Evolutionary conservation across 1,140 invertebrate genomes (phyloP), one percentile per base, ranked within the genome.

Genomic region (Papilio machaon): DNA sequence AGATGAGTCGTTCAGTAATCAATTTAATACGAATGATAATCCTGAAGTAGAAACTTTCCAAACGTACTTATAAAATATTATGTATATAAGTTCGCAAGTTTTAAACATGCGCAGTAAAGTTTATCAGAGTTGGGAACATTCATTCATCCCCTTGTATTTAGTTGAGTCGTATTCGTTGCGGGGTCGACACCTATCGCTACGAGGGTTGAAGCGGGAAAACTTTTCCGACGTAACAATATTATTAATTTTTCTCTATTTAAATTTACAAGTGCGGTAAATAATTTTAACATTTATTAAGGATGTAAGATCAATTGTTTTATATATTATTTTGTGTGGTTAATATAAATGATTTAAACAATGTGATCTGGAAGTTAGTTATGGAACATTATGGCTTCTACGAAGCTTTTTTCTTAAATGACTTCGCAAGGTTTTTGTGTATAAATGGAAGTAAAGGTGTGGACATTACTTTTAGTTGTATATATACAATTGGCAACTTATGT

Each of bases 391-490:
- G 84, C 78, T 70, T 79, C 60, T 52, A 64, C 79, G 67, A 82
- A 83, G 82, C 77, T 76, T 64, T 87, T 90, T 87, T 87, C 84
- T 85, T 91, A 87, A 91, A 87, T 84, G 84, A 81, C 84, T 83
- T 81, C 80, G 74, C 58, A 84, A 67, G 54, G 77, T 77, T 83
- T 85, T 82, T 83, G 84, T 90, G 85, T 88, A 93, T 94, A 94
- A 93, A 94, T 94, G 93, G 93, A 94, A 90, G 91, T 93, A 88
- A 89, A 91, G 84, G 88, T 92, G 85, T 90, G 89, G 89, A 88
- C 84, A 79, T 91, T 83, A 87, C 82, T 93, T 73, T 85, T 92
- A 49, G 80, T 93, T 81, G 81, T 88, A 82, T 89, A 91, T 64
- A 74, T 87, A 70, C 85, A 86, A 74, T 88, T 91, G 82, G 83